phyloP scores from a whole-genome alignment of 2,888 invertebrate species.

The Stomorhina lunata region DNA sequence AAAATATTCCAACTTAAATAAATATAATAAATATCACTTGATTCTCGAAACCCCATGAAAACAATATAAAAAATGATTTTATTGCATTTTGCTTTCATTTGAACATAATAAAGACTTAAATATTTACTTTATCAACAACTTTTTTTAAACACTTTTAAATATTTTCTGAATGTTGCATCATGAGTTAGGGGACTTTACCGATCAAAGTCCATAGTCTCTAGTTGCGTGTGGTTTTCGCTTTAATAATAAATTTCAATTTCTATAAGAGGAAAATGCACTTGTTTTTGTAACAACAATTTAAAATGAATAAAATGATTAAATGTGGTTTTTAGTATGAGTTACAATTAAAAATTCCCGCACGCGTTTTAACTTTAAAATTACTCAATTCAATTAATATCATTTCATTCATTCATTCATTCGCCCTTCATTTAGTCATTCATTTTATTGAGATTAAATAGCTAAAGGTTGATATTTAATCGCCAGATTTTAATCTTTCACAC shows the following conservation, averaged over 20 bases:
- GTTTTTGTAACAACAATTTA: constrained; percentile 6
- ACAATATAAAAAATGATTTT: background rate
- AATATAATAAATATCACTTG: too few species aligned
- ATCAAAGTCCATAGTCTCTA: constrained; percentile 1
- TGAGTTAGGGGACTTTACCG: background rate
- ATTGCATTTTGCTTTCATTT: too few species aligned
- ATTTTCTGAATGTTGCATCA: background rate
- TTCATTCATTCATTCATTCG: background rate
- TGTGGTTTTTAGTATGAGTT: background rate
- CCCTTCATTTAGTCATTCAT: background rate
- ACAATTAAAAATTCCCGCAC: background rate
- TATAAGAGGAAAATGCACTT: background rate
- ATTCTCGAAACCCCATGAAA: background rate
- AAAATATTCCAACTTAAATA: too few species aligned
- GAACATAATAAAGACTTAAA: too few species aligned
- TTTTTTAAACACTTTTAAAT: background rate
- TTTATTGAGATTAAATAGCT: background rate
- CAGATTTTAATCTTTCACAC: background rate
- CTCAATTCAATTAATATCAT: too few species aligned
- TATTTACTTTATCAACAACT: background rate
- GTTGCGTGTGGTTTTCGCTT: background rate
- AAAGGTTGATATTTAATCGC: background rate
- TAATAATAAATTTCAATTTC: background rate
- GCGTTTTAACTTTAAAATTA: background rate
- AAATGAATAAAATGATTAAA: background rate